Evolutionary conservation across 1,140 invertebrate species (phyloP).

Genomic region (Scaptomyza graminum): DNA sequence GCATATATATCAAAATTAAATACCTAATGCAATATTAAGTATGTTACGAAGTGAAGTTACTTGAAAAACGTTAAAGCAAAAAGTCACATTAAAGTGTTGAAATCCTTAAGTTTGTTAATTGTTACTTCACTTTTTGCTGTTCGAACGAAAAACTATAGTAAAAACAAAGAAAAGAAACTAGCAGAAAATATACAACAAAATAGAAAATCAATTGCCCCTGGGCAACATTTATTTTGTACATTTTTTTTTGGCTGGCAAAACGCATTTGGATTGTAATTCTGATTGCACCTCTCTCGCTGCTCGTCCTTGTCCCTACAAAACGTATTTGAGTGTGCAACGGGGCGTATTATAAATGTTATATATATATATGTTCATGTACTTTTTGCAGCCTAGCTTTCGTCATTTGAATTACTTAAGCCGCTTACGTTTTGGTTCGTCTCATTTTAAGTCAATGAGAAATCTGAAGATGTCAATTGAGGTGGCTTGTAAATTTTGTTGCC

Average conservation of each 20-base stretch:
- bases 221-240: constrained; percentile 49
- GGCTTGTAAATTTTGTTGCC: not conserved
- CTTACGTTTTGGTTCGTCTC: not conserved
- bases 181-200: constrained; percentile 12
- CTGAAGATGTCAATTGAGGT: not conserved
- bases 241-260: constrained; percentile 41
- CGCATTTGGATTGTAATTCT: constrained; percentile 43
- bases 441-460: not conserved
- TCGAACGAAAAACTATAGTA: not conserved
- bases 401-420: constrained; percentile 1
- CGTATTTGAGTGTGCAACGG: constrained; percentile 15
- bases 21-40: constrained; percentile 20
- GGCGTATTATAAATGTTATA: constrained; percentile 38
- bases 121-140: not conserved
- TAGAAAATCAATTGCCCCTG: constrained; percentile 77
- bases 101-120: not conserved
- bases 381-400: not conserved
- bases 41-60: constrained; percentile 27
- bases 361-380: not conserved
- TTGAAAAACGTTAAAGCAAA: constrained; percentile 20
- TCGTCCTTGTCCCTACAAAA: constrained; percentile 23
- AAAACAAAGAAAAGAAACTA: constrained; percentile 11
- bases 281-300: constrained; percentile 37
- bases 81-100: constrained; percentile 8
- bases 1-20: constrained; percentile 34